Evolutionary conservation across 2,888 invertebrate species (phyloP), one percentile per base, ranked within the genome.

Genomic region (Bombylius major): DNA sequence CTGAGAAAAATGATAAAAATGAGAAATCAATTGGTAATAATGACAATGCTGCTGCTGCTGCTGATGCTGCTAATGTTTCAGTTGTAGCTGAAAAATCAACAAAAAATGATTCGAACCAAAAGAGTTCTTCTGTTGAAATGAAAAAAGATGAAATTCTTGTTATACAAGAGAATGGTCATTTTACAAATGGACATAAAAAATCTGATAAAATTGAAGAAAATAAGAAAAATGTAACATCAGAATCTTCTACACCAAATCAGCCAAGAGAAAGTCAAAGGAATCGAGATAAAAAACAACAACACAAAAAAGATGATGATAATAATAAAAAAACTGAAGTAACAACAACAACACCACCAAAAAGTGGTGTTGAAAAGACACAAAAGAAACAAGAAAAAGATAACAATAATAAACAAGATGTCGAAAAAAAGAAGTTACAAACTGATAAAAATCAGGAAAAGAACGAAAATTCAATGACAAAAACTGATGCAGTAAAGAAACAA

Each of bases 231-330:
- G 45, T 31, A 12, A 55, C 45, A 12, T 31, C 39, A n/a, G 47
- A 55, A 45, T 46, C 13, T 46, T 8, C 34, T 1, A 13, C 23
- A 7, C 46, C 45, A 34, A 51, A 45, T 7, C 42, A 42, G n/a
- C 6, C 46, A 6, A 23, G 46, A n/a, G 52, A 51, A 31, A 51
- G n/a, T 50, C 46, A 36, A 50, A 47, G 4, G 46, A 46, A 52
- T 32, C 46, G 32, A 42, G 44, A 54, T 45, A 54, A 14, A 14
- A 14, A 9, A 44, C 42, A 36, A 9, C 42, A 36, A 9, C 39
- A 49, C 44, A 57, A 50, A 14, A 34, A 51, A 32, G 54, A 46
- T 8, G 57, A 60, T 47, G 54, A 56, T 11, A 56, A 54, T 34
- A 46, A 54, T 1, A 56, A 60, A 34, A 60, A 58, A 14, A 39